Conservation (phyloP, 1,140 invertebrate species). For the Penaeus chinensis region DNA sequence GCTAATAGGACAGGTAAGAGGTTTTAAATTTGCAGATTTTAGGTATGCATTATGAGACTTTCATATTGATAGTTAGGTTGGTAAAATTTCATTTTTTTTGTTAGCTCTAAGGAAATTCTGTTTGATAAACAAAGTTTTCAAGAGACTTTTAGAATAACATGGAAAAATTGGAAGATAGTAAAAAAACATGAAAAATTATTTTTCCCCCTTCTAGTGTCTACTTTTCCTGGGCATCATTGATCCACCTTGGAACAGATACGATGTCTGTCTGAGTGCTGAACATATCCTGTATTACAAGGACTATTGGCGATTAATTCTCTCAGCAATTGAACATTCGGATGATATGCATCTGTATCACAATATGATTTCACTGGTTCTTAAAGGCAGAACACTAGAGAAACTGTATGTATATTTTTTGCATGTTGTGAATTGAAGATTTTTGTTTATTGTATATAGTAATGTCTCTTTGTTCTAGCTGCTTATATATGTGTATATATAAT, state of each 20-base stretch:
- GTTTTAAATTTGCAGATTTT: constrained; percentile 11
- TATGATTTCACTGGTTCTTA: constrained; percentile 78
- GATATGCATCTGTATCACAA: constrained; percentile 83
- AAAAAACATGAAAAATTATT: neutral
- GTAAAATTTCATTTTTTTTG: no score
- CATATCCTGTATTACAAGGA: constrained; percentile 72
- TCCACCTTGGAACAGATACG: constrained; percentile 72
- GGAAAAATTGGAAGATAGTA: no score
- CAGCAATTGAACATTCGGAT: constrained; percentile 77
- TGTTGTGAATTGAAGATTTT: neutral
- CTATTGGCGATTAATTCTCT: constrained; percentile 74
- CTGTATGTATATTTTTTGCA: constrained; percentile 60
- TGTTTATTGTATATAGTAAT: no score
- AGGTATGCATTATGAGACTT: constrained; percentile 67
- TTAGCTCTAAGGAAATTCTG: no score
- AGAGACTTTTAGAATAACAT: no score
- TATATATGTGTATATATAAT: no score
- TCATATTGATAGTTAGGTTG: no score
- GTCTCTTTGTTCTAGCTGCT: no score
- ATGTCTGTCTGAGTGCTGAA: constrained; percentile 75
- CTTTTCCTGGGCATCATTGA: constrained; percentile 71
- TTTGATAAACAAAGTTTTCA: no score
- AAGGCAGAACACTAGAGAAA: constrained; percentile 74
- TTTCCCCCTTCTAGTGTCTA: neutral
- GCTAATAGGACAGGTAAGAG: constrained; percentile 70